Base-by-base conservation (phyloP, 2,888 invertebrate species). In the Arrhopalites spinosus region DNA sequence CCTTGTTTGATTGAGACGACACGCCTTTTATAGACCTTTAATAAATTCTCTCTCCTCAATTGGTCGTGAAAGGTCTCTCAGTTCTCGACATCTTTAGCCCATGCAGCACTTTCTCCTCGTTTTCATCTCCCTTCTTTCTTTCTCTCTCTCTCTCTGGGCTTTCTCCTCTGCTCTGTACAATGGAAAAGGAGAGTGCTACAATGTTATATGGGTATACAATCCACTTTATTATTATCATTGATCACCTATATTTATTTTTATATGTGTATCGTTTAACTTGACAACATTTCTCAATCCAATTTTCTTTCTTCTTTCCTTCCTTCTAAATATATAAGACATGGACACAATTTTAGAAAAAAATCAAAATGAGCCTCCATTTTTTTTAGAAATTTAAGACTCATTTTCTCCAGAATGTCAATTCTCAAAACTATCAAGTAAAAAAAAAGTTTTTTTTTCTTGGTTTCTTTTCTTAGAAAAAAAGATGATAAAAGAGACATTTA, bases 11-110 rank as follows among this genome's bases (percentile, higher is more conserved):
- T 72, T 63, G 72, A 63, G 72, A 72, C 61, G 72, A 72, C 63
- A 63, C 72, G 63, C 72, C 63, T 72, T 72, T 72, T 72, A 72
- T 63, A 45, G 72, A 45, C 72, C 72, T 72, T 72, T 72, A 72
- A 72, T 72, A 72, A 72, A 72, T 72, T 72, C 72, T 63, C 63
- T 63, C 63, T 45, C 63, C 47, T 72, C 72, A 72, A 72, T 63
- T 72, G 72, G 47, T 72, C 72, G 47, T 72, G 63, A 72, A 63
- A 72, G 63, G 72, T 71, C 30, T 61, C 59, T 71, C 56, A 56
- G 7, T 53, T 17, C 15, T 25, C 29, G n/a, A 36, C 36, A 23
- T 71, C 56, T 71, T 71, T 71, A 71, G 71, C 56, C 71, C 56
- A 71, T 71, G 71, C 71, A 71, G 71, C 71, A 71, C 71, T 71